Percentiles rank a stretch among this genome's conserved stretches.
Evolutionary conservation across 2,888 invertebrate species (phyloP).

Genomic region (Dryococelus australis): DNA sequence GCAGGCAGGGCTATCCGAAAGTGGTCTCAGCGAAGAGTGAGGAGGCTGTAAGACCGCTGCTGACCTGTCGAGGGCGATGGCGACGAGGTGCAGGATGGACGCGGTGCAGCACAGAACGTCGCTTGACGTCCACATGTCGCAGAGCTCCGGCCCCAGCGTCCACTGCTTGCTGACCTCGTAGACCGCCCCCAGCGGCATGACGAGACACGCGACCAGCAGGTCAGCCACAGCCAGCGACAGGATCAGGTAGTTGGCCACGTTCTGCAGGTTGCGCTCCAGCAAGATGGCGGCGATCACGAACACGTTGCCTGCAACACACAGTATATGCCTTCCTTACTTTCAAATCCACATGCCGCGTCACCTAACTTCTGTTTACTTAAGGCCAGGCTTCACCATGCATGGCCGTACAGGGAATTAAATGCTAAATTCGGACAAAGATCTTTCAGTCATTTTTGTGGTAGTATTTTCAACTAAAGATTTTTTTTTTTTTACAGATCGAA

Average conservation of each 20-base stretch:
- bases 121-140: constrained; percentile 94
- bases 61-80: constrained; percentile 83
- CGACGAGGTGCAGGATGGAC: constrained; percentile 81
- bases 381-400: no score
- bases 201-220: constrained; percentile 84
- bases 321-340: no score
- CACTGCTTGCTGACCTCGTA: constrained; percentile 82
- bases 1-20: no score
- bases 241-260: constrained; percentile 90
- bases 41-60: constrained; percentile 37
- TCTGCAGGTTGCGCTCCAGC: constrained; percentile 84
- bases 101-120: constrained; percentile 92
- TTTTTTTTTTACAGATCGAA: no score
- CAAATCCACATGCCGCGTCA: not conserved
- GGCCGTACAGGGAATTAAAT: no score
- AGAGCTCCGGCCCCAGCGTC: constrained; percentile 85
- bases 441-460: no score
- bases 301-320: constrained; percentile 77
- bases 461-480: no score
- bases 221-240: constrained; percentile 91
- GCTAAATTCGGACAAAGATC: no score
- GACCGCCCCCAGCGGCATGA: constrained; percentile 77
- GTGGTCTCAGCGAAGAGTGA: no score
- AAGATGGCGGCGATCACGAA: constrained; percentile 94
- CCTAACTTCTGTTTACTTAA: no score